Conservation (phyloP, 2,797 vertebrate species). For the Dendrocincla fuliginosa region DNA sequence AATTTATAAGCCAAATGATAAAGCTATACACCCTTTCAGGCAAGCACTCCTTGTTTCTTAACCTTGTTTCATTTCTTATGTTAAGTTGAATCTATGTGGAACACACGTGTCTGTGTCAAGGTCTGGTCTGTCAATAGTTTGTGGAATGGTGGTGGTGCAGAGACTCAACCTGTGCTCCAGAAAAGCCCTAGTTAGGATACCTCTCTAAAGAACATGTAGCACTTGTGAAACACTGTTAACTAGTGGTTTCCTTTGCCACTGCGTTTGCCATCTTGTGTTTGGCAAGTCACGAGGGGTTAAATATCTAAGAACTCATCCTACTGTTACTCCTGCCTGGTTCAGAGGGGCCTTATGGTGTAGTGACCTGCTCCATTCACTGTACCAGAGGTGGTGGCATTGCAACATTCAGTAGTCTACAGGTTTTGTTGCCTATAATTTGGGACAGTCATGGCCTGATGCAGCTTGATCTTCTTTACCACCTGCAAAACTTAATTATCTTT, state of each 20-base stretch:
- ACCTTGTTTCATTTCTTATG: background rate
- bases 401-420: background rate
- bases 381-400: background rate
- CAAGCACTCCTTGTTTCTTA: background rate
- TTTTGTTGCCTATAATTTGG: background rate
- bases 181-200: background rate
- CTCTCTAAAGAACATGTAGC: background rate
- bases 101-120: rapidly evolving
- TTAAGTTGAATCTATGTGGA: background rate
- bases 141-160: background rate
- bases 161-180: background rate
- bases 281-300: background rate
- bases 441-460: background rate
- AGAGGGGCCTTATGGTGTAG: background rate
- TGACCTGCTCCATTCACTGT: background rate
- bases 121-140: background rate
- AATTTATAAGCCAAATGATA: background rate
- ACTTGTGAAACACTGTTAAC: background rate
- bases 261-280: background rate
- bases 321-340: background rate
- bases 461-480: background rate
- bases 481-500: background rate
- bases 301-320: background rate
- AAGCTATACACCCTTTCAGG: background rate
- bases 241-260: background rate